Percentiles rank a stretch among this genome's conserved stretches.
Conservation (phyloP, 2,888 invertebrate species). For the Scrobipalpa atriplicella region DNA sequence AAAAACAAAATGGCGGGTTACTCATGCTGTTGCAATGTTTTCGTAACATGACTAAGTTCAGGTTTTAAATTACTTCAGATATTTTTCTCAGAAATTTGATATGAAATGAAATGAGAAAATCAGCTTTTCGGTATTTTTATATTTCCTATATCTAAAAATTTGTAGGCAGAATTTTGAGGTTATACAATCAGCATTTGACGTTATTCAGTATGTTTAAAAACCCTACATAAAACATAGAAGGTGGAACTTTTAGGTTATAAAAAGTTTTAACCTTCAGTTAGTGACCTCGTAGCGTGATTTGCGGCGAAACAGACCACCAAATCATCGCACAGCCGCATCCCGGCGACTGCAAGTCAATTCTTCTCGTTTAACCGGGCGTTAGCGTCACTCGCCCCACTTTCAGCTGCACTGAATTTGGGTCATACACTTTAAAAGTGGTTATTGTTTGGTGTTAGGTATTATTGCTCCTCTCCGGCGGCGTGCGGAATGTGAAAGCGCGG, state of each 20-base stretch:
- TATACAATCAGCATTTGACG: no score
- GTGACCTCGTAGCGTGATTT: background rate
- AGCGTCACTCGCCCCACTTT: conserved; percentile 52
- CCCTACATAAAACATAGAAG: no score
- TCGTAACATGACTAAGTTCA: background rate
- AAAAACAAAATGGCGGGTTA: conserved; percentile 9
- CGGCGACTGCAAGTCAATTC: conserved; percentile 43
- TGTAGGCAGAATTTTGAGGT: no score
- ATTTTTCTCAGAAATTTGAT: no score
- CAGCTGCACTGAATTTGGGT: conserved; percentile 61
- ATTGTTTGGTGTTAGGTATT: conserved; percentile 52
- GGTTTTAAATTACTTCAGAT: no score
- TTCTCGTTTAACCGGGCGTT: conserved; percentile 57
- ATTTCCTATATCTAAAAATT: no score
- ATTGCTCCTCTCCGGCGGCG: conserved; percentile 30
- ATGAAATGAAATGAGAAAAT: no score
- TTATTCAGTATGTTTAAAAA: no score
- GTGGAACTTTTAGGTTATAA: no score
- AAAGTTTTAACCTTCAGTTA: no score
- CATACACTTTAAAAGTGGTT: conserved; percentile 55
- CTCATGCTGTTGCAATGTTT: background rate
- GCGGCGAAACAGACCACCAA: background rate
- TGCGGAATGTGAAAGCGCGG: conserved; percentile 37
- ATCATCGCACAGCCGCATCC: conserved; percentile 24
- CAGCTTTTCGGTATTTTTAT: no score